A percentile compares a stretch with the other conserved stretches of the same genome.
Evolutionary conservation across 2,888 invertebrate species (phyloP).

Genomic region (Branchipolynoe longqiensis): DNA sequence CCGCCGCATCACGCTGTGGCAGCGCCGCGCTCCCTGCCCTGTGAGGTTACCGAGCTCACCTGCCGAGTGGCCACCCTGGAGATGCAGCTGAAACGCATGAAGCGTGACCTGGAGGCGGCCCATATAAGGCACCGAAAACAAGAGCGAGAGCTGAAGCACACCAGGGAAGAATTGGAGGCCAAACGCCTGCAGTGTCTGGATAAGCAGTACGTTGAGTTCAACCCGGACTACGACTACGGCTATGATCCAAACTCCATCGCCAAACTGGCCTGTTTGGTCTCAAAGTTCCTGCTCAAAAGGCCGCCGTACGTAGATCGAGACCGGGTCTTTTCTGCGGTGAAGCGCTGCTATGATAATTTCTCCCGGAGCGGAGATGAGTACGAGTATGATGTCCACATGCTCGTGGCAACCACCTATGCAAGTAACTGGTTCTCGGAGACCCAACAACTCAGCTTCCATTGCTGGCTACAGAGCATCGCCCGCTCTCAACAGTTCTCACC

Average conservation of each 20-base stretch:
- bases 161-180: slow-evolving; percentile 73
- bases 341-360: slow-evolving; percentile 75
- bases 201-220: slow-evolving; percentile 72
- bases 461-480: slow-evolving; percentile 74
- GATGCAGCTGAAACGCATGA: slow-evolving; percentile 72
- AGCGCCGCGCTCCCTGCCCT: slow-evolving; percentile 13
- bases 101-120: slow-evolving; percentile 75
- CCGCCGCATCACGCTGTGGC: no score
- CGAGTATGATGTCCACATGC: slow-evolving; percentile 78
- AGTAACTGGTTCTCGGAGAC: slow-evolving; percentile 78
- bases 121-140: slow-evolving; percentile 74
- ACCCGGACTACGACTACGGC: slow-evolving; percentile 76
- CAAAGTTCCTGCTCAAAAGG: slow-evolving; percentile 73
- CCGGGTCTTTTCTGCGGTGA: slow-evolving; percentile 73
- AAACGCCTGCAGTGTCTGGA: slow-evolving; percentile 71
- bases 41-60: slow-evolving; percentile 72
- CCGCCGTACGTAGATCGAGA: slow-evolving; percentile 75
- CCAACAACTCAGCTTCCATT: slow-evolving; percentile 72
- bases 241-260: slow-evolving; percentile 74
- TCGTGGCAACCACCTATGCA: slow-evolving; percentile 78
- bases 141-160: slow-evolving; percentile 73
- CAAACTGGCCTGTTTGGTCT: slow-evolving; percentile 74
- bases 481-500: slow-evolving; percentile 1
- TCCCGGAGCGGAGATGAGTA: slow-evolving; percentile 69
- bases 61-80: slow-evolving; percentile 75